phyloP scores from a whole-genome alignment of 2,797 vertebrate species.

The Melopsittacus undulatus region DNA sequence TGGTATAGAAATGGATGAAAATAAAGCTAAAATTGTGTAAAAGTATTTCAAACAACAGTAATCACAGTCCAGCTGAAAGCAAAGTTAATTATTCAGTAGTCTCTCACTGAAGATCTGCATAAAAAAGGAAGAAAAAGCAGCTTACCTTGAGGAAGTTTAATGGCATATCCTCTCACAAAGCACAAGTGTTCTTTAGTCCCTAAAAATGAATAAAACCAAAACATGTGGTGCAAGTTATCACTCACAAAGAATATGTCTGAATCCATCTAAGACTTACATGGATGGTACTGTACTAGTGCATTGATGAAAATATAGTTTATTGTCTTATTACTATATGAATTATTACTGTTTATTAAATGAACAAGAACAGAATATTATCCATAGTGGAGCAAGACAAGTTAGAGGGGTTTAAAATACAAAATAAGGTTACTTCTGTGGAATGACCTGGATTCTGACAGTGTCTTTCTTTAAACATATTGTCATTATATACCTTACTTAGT shows the following conservation, averaged over 20 bases:
- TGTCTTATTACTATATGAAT: neutral
- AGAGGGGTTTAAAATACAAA: neutral
- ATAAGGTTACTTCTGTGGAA: neutral
- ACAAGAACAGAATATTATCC: neutral
- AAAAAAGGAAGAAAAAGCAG: neutral
- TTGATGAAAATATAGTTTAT: neutral
- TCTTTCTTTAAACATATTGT: neutral
- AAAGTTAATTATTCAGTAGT: neutral
- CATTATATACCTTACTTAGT: neutral
- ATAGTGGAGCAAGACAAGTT: neutral
- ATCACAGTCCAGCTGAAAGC: neutral
- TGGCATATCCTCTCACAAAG: neutral
- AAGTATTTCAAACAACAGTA: neutral
- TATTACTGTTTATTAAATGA: neutral
- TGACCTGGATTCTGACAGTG: neutral
- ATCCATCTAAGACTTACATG: neutral
- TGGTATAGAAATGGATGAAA: neutral
- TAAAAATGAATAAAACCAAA: neutral
- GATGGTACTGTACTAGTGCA: neutral
- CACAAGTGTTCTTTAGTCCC: neutral
- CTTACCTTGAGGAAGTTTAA: neutral
- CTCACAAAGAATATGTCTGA: neutral
- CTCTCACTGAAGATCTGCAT: neutral
- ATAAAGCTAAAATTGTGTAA: neutral
- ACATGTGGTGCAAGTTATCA: neutral